A percentile compares a stretch with the other conserved stretches of the same genome.
These are phyloP conservation scores for Ptilodon capucinus DNA, from an alignment of 2,888 invertebrate species.

Conservation along the genomic window DNA sequence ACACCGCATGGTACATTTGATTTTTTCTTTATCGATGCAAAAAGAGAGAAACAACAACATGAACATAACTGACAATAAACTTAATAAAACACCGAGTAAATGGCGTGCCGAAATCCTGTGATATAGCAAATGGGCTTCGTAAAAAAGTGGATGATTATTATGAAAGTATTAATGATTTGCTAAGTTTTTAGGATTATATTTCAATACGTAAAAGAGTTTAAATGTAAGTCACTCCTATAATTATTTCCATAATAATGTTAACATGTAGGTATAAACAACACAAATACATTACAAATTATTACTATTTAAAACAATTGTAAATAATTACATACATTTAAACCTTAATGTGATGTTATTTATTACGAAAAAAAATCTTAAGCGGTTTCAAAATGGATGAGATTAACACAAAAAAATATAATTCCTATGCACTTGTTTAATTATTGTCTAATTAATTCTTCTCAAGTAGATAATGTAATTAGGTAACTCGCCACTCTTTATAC, in stretches of 20 bases:
- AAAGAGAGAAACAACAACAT: constrained; percentile 82
- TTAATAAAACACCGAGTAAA: constrained; percentile 45
- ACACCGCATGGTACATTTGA: constrained; percentile 98
- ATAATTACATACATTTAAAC: no score
- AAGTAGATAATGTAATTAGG: no score
- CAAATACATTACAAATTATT: no score
- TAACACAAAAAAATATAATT: neutral
- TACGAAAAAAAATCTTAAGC: constrained; percentile 5
- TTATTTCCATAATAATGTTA: neutral
- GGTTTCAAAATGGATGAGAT: constrained; percentile 31
- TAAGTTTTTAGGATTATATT: no score
- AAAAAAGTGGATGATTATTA: constrained; percentile 13
- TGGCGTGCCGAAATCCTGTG: constrained; percentile 53
- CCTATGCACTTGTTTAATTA: no score
- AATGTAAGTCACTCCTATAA: neutral
- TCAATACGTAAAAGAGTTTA: no score
- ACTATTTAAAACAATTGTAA: no score
- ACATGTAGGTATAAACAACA: no score
- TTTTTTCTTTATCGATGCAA: constrained; percentile 88
- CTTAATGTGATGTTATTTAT: no score
- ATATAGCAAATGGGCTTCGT: constrained; percentile 34
- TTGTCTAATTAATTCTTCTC: no score
- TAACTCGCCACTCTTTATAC: no score
- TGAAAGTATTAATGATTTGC: neutral
- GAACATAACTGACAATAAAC: constrained; percentile 66